Evolutionary conservation across 2,113 vertebrate species (phyloP).

Genomic region (Pogonocichla stellata): DNA sequence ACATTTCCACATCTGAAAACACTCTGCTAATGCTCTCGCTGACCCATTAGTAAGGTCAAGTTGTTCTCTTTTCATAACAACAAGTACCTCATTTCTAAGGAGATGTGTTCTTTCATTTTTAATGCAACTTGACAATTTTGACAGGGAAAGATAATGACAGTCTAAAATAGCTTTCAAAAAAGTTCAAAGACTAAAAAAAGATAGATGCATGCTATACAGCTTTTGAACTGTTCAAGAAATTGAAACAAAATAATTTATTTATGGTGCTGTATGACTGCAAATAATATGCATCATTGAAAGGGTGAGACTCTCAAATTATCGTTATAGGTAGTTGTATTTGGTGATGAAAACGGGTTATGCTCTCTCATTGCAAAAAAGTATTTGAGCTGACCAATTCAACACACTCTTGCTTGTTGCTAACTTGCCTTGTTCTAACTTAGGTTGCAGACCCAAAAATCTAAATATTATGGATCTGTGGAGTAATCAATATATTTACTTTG

Average conservation of each 20-base stretch:
- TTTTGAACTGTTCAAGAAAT: conserved; percentile 24
- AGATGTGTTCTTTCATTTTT: conserved; percentile 34
- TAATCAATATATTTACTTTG: neutral
- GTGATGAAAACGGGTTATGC: neutral
- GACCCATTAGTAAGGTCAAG: neutral
- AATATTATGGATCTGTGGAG: neutral
- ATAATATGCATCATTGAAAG: neutral
- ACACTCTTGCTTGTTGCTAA: neutral
- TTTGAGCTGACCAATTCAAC: neutral
- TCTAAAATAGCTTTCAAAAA: conserved; percentile 40
- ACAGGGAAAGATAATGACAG: conserved; percentile 43
- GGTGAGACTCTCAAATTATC: neutral
- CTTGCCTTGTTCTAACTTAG: neutral
- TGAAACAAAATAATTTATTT: neutral
- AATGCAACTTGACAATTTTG: conserved; percentile 27
- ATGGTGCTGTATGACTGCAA: neutral
- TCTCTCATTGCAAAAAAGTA: neutral
- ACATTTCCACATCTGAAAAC: neutral
- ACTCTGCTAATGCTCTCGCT: neutral
- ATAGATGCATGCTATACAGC: neutral
- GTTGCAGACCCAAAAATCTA: neutral
- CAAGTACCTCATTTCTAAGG: neutral
- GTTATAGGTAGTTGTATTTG: neutral
- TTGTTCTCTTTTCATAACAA: neutral
- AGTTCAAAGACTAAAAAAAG: conserved; percentile 26